Evolutionary conservation across 2,888 invertebrate species (phyloP).

Genomic region (Oligia fasciuncula): DNA sequence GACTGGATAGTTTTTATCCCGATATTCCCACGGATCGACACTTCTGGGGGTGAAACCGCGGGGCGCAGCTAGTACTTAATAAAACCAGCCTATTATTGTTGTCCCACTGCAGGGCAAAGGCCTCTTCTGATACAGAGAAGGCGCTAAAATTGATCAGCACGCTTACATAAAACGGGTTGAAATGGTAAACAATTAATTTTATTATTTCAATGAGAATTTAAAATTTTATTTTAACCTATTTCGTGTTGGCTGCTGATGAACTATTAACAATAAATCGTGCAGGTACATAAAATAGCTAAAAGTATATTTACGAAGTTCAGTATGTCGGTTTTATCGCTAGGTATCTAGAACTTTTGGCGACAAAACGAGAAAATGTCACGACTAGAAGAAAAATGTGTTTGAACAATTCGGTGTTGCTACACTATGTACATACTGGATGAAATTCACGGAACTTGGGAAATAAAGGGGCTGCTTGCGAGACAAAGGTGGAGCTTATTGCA

Average conservation of each 20-base stretch:
- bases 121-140: no score
- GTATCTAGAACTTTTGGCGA: slow-evolving; percentile 63
- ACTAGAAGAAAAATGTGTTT: slow-evolving; percentile 77
- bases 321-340: slow-evolving; percentile 60
- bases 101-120: no score
- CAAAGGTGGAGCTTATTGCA: slow-evolving; percentile 88
- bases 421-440: slow-evolving; percentile 80
- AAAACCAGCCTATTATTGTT: no score
- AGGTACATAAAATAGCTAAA: slow-evolving; percentile 45
- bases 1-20: no score
- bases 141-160: no score
- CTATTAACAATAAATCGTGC: slow-evolving; percentile 38
- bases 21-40: no score
- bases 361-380: slow-evolving; percentile 70
- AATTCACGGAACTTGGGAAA: slow-evolving; percentile 86
- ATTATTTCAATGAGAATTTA: not conserved
- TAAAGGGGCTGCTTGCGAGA: slow-evolving; percentile 81
- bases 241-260: slow-evolving; percentile 2
- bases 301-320: slow-evolving; percentile 55
- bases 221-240: not conserved
- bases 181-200: not conserved
- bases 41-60: no score
- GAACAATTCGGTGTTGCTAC: slow-evolving; percentile 73
- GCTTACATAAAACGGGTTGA: no score
- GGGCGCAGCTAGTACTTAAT: no score